A percentile compares a stretch with the other conserved stretches of the same genome.
These are phyloP conservation scores for Antrozous pallidus DNA, from an alignment of 2,797 vertebrate species.

Conservation along the genomic window DNA sequence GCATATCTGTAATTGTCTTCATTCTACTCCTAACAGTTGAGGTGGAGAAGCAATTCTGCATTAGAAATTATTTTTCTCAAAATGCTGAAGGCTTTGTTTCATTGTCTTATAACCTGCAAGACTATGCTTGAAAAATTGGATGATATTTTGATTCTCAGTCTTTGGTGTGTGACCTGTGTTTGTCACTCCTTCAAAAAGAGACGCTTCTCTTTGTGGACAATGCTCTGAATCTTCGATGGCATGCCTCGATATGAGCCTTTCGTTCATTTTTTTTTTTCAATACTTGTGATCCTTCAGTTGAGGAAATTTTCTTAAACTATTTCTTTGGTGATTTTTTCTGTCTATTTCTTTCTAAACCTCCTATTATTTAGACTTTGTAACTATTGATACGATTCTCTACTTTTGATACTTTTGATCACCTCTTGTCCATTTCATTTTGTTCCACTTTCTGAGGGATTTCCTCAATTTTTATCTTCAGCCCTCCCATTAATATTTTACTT, in stretches of 20 bases:
- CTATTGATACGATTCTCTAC: background rate
- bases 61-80: background rate
- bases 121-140: background rate
- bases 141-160: background rate
- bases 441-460: background rate
- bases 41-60: background rate
- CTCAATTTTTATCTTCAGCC: background rate
- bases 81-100: background rate
- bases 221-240: background rate
- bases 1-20: background rate
- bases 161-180: background rate
- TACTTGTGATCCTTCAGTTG: background rate
- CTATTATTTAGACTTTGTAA: background rate
- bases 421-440: background rate
- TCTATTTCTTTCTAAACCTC: background rate
- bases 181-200: background rate
- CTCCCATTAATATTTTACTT: background rate
- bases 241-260: background rate
- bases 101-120: background rate
- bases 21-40: background rate
- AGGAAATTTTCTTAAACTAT: background rate
- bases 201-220: background rate
- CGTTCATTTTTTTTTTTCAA: background rate
- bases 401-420: background rate
- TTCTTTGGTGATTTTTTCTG: background rate